Evolutionary conservation across 2,797 vertebrate genomes (phyloP).

Genomic region (Eulemur coronatus): DNA sequence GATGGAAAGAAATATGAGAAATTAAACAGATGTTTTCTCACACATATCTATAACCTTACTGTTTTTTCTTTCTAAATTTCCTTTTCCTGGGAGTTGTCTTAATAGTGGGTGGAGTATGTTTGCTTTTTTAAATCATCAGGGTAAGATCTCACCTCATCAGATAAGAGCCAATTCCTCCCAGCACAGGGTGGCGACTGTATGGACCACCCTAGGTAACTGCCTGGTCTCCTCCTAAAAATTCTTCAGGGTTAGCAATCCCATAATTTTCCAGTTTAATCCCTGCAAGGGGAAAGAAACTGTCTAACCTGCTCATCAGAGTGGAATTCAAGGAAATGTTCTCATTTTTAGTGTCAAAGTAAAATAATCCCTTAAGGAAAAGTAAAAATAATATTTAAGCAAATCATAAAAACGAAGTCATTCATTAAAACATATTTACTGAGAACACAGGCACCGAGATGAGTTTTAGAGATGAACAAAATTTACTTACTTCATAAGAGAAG

Average conservation of each 20-base stretch:
- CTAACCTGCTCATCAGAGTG: neutral
- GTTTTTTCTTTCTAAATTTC: conserved; percentile 23
- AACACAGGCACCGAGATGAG: neutral
- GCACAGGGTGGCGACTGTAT: neutral
- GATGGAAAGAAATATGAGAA: neutral
- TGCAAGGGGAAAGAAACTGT: neutral
- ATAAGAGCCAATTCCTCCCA: neutral
- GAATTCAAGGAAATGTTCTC: neutral
- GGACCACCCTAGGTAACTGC: neutral
- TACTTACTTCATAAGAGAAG: neutral
- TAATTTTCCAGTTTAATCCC: neutral
- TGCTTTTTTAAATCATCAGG: conserved; percentile 33
- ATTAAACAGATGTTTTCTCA: neutral
- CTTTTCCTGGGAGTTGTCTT: conserved; percentile 37
- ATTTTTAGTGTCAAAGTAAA: neutral
- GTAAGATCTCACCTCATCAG: conserved; percentile 24
- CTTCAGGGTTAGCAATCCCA: neutral
- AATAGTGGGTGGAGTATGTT: conserved; percentile 18
- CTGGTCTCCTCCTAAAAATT: neutral
- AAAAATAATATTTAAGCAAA: neutral
- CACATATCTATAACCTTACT: neutral
- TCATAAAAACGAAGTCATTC: conserved; percentile 15
- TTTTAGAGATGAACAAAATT: neutral
- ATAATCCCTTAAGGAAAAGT: neutral
- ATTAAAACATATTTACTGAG: neutral